Conservation (phyloP, 1,140 invertebrate genomes). For the Drosophila persimilis region DNA sequence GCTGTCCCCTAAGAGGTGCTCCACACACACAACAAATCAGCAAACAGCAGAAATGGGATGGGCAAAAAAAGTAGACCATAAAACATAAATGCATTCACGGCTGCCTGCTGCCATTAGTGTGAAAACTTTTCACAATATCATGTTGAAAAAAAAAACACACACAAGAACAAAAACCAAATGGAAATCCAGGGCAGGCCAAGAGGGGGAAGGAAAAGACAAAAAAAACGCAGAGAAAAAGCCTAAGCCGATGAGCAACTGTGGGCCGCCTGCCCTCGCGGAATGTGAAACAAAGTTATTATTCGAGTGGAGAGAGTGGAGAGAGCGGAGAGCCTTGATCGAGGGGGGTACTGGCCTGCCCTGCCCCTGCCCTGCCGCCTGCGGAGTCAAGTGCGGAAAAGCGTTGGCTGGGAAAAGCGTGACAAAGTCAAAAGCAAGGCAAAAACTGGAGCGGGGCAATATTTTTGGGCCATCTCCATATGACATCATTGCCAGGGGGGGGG, state of each 20-base stretch:
- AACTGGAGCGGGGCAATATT: slow-evolving; percentile 53
- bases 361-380: background rate
- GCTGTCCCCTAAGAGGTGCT: slow-evolving; percentile 46
- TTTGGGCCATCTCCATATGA: slow-evolving; percentile 31
- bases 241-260: slow-evolving; percentile 40
- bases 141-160: slow-evolving; percentile 26
- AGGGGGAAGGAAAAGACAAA: slow-evolving; percentile 26
- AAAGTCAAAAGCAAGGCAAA: slow-evolving; percentile 51
- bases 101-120: slow-evolving; percentile 55
- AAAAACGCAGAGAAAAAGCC: slow-evolving; percentile 28
- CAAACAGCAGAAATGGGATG: slow-evolving; percentile 14
- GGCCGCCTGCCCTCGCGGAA: slow-evolving; percentile 24
- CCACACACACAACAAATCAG: slow-evolving; percentile 1
- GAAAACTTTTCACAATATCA: slow-evolving; percentile 42
- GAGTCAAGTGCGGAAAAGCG: slow-evolving; percentile 40
- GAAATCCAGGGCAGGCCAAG: slow-evolving; percentile 62
- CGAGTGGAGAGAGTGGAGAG: slow-evolving; percentile 28
- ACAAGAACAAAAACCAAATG: slow-evolving; percentile 35
- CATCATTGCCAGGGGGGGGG: slow-evolving; percentile 56
- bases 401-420: slow-evolving; percentile 57
- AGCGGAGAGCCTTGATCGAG: slow-evolving; percentile 12
- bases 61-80: slow-evolving; percentile 60
- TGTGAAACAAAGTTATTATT: slow-evolving; percentile 31
- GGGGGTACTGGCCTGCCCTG: background rate
- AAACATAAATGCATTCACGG: slow-evolving; percentile 71